A percentile compares a stretch with the other conserved stretches of the same genome.
These are phyloP conservation scores for Drosophila repletoides DNA, from an alignment of 1,140 invertebrate genomes.

Conservation along the genomic window DNA sequence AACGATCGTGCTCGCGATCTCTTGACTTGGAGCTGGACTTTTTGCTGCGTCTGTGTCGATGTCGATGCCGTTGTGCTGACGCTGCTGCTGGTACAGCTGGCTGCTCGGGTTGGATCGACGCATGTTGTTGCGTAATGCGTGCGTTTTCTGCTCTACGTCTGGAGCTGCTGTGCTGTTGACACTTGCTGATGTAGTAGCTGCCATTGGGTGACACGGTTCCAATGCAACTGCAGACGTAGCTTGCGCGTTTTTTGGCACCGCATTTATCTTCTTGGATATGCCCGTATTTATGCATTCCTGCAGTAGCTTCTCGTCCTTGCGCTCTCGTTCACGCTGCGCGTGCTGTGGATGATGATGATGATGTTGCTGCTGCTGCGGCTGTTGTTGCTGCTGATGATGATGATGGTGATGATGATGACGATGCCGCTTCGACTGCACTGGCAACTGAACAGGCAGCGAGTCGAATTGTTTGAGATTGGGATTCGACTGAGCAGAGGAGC, in stretches of 20 bases:
- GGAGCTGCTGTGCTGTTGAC: slow-evolving; percentile 78
- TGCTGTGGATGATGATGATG: slow-evolving; percentile 55
- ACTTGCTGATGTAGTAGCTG: slow-evolving; percentile 79
- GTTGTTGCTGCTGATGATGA: slow-evolving; percentile 36
- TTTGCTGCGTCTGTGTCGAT: slow-evolving; percentile 68
- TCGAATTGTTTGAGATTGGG: slow-evolving; percentile 76
- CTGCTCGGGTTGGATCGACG: slow-evolving; percentile 9
- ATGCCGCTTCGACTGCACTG: slow-evolving; percentile 28
- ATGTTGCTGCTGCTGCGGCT: slow-evolving; percentile 39
- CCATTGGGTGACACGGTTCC: slow-evolving; percentile 79
- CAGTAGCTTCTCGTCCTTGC: slow-evolving; percentile 78
- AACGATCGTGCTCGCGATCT: slow-evolving; percentile 57
- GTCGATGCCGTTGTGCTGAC: slow-evolving; percentile 51
- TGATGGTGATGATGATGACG: slow-evolving; percentile 47
- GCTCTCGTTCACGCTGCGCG: slow-evolving; percentile 71
- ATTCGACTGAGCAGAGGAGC: slow-evolving; percentile 51
- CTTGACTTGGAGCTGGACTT: slow-evolving; percentile 65
- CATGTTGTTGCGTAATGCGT: slow-evolving; percentile 39
- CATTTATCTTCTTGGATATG: slow-evolving; percentile 74
- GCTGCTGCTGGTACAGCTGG: slow-evolving; percentile 18
- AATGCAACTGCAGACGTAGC: slow-evolving; percentile 84
- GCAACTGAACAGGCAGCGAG: slow-evolving; percentile 63
- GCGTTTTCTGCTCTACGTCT: slow-evolving; percentile 73
- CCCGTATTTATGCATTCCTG: slow-evolving; percentile 81
- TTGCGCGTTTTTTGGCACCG: slow-evolving; percentile 84